These are phyloP conservation scores for Epinotia bilunana DNA, from an alignment of 2,888 invertebrate species.

Conservation along the genomic window DNA sequence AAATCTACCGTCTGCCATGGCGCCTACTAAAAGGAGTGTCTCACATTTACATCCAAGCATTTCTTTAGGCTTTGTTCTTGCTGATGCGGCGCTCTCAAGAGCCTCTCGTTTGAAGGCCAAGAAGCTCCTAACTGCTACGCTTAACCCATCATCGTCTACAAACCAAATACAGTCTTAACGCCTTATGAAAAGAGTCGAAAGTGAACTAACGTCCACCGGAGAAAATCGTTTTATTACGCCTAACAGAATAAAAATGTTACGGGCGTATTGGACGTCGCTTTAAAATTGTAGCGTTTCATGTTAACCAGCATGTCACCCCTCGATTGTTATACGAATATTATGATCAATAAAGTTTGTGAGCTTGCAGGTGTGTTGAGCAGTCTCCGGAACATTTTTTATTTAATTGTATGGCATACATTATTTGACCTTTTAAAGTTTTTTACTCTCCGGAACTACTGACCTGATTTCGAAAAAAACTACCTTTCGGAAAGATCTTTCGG, in stretches of 20 bases:
- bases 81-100: constrained; percentile 33
- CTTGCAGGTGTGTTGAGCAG: too few species aligned
- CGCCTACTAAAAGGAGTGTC: constrained; percentile 29
- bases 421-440: too few species aligned
- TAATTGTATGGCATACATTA: too few species aligned
- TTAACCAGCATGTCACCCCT: background rate
- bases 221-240: constrained; percentile 38
- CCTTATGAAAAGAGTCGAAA: background rate
- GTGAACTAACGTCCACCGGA: background rate
- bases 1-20: constrained; percentile 9
- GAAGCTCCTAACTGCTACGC: constrained; percentile 40
- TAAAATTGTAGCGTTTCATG: constrained; percentile 26
- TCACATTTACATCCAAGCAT: constrained; percentile 31
- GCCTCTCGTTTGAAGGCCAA: constrained; percentile 41
- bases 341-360: too few species aligned
- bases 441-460: too few species aligned
- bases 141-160: constrained; percentile 31
- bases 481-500: too few species aligned
- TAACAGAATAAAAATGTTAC: constrained; percentile 30
- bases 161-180: constrained; percentile 11
- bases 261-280: constrained; percentile 32
- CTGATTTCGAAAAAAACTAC: too few species aligned
- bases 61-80: constrained; percentile 42
- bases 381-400: too few species aligned
- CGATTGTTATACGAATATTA: background rate